phyloP scores from a whole-genome alignment of 1,140 invertebrate genomes.

The Drosophila auraria region DNA sequence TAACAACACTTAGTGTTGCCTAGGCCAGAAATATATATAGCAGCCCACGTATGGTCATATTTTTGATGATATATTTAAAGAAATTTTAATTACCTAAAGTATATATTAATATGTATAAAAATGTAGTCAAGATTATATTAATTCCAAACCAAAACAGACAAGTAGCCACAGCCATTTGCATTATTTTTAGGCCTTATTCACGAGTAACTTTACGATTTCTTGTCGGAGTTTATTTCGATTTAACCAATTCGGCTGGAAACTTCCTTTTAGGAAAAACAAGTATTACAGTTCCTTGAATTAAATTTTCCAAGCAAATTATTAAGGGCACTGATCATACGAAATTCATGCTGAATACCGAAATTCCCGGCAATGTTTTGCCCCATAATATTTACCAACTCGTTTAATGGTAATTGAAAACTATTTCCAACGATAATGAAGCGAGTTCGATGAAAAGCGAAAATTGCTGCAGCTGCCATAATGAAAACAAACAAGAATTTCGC shows the following conservation, averaged over 20 bases:
- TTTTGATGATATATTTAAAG: neutral
- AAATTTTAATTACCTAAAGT: neutral
- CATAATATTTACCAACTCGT: conserved; percentile 40
- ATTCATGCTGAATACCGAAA: conserved; percentile 18
- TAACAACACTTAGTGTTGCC: too few relatives aligned
- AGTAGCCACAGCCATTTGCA: conserved; percentile 6
- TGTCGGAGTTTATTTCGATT: neutral
- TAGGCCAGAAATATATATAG: too few relatives aligned
- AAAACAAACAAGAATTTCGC: conserved; percentile 51
- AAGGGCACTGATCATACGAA: neutral
- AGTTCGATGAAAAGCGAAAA: conserved; percentile 45
- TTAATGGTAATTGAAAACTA: conserved; percentile 51
- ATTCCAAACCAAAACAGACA: neutral
- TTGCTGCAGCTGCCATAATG: conserved; percentile 36
- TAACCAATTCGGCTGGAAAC: neutral
- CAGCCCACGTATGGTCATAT: neutral
- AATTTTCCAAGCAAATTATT: conserved; percentile 5
- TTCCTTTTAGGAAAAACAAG: neutral
- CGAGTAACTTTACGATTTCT: neutral
- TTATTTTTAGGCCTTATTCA: conserved; percentile 8
- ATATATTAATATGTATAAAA: neutral
- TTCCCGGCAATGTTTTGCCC: conserved; percentile 29
- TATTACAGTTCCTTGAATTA: neutral
- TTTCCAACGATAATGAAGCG: conserved; percentile 45
- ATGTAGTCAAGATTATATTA: neutral